Evolutionary conservation across 2,797 vertebrate genomes (phyloP).

Genomic region (Perodicticus potto): DNA sequence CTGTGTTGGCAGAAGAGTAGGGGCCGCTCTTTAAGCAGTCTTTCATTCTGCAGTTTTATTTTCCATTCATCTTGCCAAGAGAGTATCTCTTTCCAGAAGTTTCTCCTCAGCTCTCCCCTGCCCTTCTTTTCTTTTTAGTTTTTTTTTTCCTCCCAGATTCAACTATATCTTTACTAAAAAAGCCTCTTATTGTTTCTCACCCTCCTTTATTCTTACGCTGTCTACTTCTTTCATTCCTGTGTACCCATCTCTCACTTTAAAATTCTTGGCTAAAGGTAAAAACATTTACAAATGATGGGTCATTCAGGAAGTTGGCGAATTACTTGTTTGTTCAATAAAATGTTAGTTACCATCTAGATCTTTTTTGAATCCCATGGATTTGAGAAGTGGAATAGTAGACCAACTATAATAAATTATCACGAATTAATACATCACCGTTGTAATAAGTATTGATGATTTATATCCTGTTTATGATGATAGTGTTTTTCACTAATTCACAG

Average conservation of each 20-base stretch:
- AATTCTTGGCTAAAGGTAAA: background rate
- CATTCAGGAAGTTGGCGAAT: background rate
- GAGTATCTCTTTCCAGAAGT: slow-evolving; percentile 88
- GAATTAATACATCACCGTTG: background rate
- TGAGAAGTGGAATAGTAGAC: background rate
- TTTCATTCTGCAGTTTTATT: slow-evolving; percentile 89
- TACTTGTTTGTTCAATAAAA: background rate
- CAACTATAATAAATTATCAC: background rate
- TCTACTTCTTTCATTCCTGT: slow-evolving; percentile 37
- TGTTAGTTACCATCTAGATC: background rate
- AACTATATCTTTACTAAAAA: slow-evolving; percentile 80
- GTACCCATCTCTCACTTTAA: background rate
- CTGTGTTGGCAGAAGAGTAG: slow-evolving; percentile 87
- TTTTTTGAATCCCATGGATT: background rate
- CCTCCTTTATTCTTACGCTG: slow-evolving; percentile 61
- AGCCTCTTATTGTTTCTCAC: slow-evolving; percentile 71
- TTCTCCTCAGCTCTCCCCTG: slow-evolving; percentile 82
- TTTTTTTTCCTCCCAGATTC: slow-evolving; percentile 76
- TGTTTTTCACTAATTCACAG: background rate
- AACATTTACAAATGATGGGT: background rate
- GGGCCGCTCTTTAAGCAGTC: slow-evolving; percentile 85
- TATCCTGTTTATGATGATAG: background rate
- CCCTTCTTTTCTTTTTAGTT: slow-evolving; percentile 62
- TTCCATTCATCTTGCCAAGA: slow-evolving; percentile 89
- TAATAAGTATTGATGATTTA: background rate